Conservation (phyloP, 2,888 invertebrate genomes). For the Cremastinae sp. region DNA sequence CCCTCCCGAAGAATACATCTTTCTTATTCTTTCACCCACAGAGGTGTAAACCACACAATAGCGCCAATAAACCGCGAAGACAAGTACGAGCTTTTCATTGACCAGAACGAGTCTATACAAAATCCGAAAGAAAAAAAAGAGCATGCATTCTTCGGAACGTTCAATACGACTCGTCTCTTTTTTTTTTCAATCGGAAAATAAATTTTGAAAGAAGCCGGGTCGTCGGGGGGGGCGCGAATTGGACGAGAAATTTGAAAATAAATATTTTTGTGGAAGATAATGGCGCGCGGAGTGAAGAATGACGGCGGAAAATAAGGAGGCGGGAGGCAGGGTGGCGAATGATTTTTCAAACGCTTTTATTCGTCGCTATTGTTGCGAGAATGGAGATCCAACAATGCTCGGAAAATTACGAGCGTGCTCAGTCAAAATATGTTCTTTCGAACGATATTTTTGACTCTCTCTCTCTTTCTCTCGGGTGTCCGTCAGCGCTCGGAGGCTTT, state of each 20-base stretch:
- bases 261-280: no score
- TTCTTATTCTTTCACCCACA: not conserved
- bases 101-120: constrained; percentile 21
- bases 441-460: constrained; percentile 52
- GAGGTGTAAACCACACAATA: constrained; percentile 7
- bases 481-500: constrained; percentile 40
- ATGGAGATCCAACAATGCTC: constrained; percentile 72
- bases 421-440: constrained; percentile 76
- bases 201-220: no score
- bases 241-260: no score
- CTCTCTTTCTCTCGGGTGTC: not conserved
- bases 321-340: not conserved
- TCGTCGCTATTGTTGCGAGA: constrained; percentile 67
- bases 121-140: constrained; percentile 6
- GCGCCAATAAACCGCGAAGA: constrained; percentile 36
- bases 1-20: not conserved
- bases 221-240: not conserved
- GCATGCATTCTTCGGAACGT: constrained; percentile 8
- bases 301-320: constrained; percentile 21
- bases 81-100: constrained; percentile 44
- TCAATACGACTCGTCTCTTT: not conserved
- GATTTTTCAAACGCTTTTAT: constrained; percentile 48
- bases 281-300: not conserved
- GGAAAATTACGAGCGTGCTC: constrained; percentile 77
- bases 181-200: no score